phyloP scores from a whole-genome alignment of 2,797 vertebrate species.

The Ptychadena robeensis region DNA sequence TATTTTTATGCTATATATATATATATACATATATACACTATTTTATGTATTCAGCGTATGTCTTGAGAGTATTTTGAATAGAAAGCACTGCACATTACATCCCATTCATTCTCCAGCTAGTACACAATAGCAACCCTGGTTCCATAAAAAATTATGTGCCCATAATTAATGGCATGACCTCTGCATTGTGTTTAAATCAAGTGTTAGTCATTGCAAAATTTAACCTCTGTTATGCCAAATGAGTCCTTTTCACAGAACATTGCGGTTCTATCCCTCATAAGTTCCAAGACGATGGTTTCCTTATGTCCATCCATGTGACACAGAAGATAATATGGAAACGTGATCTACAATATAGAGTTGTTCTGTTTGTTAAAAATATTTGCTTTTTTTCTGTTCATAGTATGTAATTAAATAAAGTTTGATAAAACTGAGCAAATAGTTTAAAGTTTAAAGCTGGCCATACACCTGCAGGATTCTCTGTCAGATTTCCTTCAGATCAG shows the following conservation, averaged over 20 bases:
- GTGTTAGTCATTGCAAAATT: constrained; percentile 69
- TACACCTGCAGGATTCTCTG: too few relatives aligned
- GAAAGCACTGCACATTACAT: constrained; percentile 9
- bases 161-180: constrained; percentile 69
- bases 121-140: constrained; percentile 69
- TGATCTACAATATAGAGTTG: constrained; percentile 39
- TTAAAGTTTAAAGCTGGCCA: too few relatives aligned
- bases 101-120: constrained; percentile 70
- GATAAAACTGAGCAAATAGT: too few relatives aligned
- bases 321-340: constrained; percentile 41
- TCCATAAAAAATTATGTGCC: constrained; percentile 67
- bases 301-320: constrained; percentile 64
- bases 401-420: too few relatives aligned
- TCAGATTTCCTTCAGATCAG: too few relatives aligned
- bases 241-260: constrained; percentile 63
- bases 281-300: constrained; percentile 64
- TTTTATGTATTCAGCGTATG: too few relatives aligned
- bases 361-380: too few relatives aligned
- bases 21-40: too few relatives aligned
- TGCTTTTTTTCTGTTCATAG: too few relatives aligned
- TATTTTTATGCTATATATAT: too few relatives aligned
- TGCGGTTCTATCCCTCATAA: constrained; percentile 39
- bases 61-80: too few relatives aligned
- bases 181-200: constrained; percentile 68
- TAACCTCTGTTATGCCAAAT: constrained; percentile 68